Evolutionary conservation across 2,797 vertebrate species (phyloP), one percentile per base, ranked within the genome.

Genomic region (Dicrostonyx torquatus): DNA sequence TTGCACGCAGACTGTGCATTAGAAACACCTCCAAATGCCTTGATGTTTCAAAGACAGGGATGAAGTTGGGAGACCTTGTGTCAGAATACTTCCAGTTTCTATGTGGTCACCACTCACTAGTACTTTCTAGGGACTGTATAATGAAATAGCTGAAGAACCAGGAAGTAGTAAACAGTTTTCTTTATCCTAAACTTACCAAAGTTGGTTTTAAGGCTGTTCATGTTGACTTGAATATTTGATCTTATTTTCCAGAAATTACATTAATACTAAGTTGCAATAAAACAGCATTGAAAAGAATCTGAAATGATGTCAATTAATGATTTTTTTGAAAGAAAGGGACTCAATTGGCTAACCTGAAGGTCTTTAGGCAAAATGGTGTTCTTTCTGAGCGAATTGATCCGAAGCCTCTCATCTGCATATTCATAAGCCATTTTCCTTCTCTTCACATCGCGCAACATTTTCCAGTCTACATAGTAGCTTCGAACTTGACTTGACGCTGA

Each of bases 401-500:
- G 98, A 29, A 99, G 97, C 97, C 99, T 98, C 95, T 99, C 98
- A 11, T 99, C 99, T 0, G 99, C 99, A 1, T 99, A 98, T 50
- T 99, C 99, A 10, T 98, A 99, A 0, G 99, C 99, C 98, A 99
- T 98, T 89, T 98, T 99, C 97, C 99, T 98, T 87, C 99, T 99
- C 98, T 99, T 99, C 50, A 99, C 98, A 4, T 99, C 99, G 66
- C 99, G 98, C 78, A 99, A 93, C 99, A 99, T 99, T 97, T 98
- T 99, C 99, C 99, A 99, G 98, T 99, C 96, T 20, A 99, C 99
- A 0, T 99, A 99, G 97, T 99, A 99, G 90, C 98, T 93, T 95
- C 99, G 98, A 86, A 96, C 98, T 95, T 99, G 99, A 94, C 98
- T 97, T 1, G 97, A 14, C 37, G 94, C 89, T 7, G 97, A 66